These are phyloP conservation scores for Bhutanitis thaidina DNA, from an alignment of 2,888 invertebrate genomes.

Conservation along the genomic window DNA sequence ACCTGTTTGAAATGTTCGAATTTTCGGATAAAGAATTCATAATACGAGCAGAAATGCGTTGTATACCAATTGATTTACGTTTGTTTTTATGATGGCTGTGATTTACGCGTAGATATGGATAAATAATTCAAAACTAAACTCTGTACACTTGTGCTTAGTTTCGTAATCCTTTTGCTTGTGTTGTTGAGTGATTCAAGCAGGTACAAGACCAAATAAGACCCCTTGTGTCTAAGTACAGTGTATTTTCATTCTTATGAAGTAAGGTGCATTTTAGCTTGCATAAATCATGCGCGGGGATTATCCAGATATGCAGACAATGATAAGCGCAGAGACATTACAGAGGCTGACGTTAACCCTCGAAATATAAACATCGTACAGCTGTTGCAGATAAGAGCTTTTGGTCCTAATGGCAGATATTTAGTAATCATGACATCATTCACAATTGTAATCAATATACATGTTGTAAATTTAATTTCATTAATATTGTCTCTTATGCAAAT, in stretches of 20 bases:
- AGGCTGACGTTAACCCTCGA: slow-evolving; percentile 74
- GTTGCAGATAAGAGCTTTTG: slow-evolving; percentile 72
- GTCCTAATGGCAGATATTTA: slow-evolving; percentile 57
- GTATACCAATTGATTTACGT: slow-evolving; percentile 36
- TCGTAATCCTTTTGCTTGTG: neutral
- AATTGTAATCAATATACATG: no score
- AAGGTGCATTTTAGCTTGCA: slow-evolving; percentile 26
- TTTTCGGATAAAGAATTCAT: slow-evolving; percentile 32
- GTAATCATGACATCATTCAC: no score
- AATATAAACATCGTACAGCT: slow-evolving; percentile 78
- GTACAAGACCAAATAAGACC: neutral
- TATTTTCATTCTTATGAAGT: slow-evolving; percentile 9
- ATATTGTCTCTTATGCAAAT: no score
- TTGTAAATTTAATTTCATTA: no score
- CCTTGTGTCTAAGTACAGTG: slow-evolving; percentile 4
- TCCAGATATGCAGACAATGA: slow-evolving; percentile 68
- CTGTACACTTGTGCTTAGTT: neutral
- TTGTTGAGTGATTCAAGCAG: neutral
- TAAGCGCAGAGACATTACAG: slow-evolving; percentile 72
- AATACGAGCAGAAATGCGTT: slow-evolving; percentile 41
- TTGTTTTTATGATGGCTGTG: slow-evolving; percentile 31
- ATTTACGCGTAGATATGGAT: neutral
- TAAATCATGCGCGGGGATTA: slow-evolving; percentile 39
- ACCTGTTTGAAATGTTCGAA: slow-evolving; percentile 47
- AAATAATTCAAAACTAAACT: neutral